These are phyloP conservation scores for Vultur gryphus DNA, from an alignment of 2,797 vertebrate species.

Conservation along the genomic window DNA sequence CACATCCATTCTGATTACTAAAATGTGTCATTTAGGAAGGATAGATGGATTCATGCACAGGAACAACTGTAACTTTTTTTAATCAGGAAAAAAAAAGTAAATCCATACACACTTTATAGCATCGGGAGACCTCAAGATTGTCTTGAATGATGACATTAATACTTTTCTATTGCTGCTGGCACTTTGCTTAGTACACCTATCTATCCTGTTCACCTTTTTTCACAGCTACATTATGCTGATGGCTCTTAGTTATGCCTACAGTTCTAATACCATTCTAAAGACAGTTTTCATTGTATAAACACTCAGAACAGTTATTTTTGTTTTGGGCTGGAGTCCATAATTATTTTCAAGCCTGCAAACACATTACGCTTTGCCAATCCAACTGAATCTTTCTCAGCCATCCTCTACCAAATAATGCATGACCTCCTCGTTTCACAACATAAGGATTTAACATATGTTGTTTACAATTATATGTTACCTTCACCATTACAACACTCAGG, in stretches of 20 bases:
- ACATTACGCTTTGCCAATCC: background rate
- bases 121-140: background rate
- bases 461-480: constrained; percentile 51
- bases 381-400: constrained; percentile 31
- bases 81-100: background rate
- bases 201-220: background rate
- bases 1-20: background rate
- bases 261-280: background rate
- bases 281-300: background rate
- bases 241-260: background rate
- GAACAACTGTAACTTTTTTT: background rate
- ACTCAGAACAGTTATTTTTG: background rate
- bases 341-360: constrained; percentile 22
- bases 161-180: background rate
- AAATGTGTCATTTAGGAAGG: background rate
- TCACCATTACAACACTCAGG: constrained; percentile 36
- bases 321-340: constrained; percentile 10
- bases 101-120: background rate
- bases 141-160: background rate
- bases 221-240: background rate
- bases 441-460: constrained; percentile 63
- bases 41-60: background rate
- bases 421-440: constrained; percentile 35
- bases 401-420: constrained; percentile 49
- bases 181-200: background rate